Percentiles rank a stretch among this genome's conserved stretches.
Conservation (phyloP, 2,797 vertebrate species). For the Paedocypris micromegethes region DNA sequence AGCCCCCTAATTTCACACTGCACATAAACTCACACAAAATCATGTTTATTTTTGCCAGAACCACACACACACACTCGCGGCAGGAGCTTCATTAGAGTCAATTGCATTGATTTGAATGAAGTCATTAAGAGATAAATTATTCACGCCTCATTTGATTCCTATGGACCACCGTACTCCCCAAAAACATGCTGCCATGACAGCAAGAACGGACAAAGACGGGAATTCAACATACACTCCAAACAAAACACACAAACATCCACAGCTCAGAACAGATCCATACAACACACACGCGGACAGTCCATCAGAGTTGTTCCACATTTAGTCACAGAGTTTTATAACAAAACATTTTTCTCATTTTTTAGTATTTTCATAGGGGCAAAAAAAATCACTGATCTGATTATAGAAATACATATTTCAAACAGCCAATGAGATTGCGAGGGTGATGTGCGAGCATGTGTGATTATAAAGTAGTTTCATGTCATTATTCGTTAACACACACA, state of each 20-base stretch:
- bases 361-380: too few relatives aligned
- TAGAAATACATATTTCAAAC: too few relatives aligned
- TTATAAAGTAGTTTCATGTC: neutral
- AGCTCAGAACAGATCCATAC: conserved; percentile 18
- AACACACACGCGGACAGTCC: conserved; percentile 11
- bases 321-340: too few relatives aligned
- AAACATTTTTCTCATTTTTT: too few relatives aligned
- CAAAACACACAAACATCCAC: conserved; percentile 42
- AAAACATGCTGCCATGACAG: conserved; percentile 75
- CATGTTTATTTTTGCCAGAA: conserved; percentile 8
- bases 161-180: conserved; percentile 75
- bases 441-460: neutral
- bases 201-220: conserved; percentile 64
- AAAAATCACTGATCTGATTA: too few relatives aligned
- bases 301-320: too few relatives aligned
- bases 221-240: conserved; percentile 60
- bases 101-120: conserved; percentile 77
- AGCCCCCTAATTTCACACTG: conserved; percentile 17
- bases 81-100: conserved; percentile 62
- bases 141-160: conserved; percentile 76
- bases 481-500: conserved; percentile 12
- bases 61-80: conserved; percentile 44
- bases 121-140: conserved; percentile 77
- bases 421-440: neutral
- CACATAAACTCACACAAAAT: conserved; percentile 10